Evolutionary conservation across 1,140 invertebrate species (phyloP).

Genomic region (Thalassaphorura encarpata): DNA sequence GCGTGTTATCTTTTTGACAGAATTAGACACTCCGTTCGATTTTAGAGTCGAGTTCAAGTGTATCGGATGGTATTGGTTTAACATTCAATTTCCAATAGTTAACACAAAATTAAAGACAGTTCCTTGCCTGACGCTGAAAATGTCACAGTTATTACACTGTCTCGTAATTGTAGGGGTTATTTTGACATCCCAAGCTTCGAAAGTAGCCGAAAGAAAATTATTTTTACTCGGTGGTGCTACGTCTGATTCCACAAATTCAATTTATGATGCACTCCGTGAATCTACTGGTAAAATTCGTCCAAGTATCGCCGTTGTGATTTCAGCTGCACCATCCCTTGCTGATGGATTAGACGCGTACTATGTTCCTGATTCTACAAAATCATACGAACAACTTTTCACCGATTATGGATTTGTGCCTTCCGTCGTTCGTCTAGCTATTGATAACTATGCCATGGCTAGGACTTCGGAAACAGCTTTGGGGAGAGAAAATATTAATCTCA

Average conservation of each 20-base stretch:
- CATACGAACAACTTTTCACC: conserved; percentile 13
- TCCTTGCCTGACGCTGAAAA: too few species aligned
- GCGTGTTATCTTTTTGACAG: too few species aligned
- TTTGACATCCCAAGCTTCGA: too few species aligned
- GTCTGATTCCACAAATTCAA: neutral
- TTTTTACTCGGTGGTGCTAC: conserved; percentile 19
- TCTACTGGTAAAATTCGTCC: conserved; percentile 13
- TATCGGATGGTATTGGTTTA: too few species aligned
- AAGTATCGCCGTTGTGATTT: conserved; percentile 11
- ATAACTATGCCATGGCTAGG: conserved; percentile 9
- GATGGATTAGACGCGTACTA: conserved; percentile 15
- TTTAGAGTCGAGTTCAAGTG: too few species aligned
- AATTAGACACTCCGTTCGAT: too few species aligned
- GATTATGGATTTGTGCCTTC: conserved; percentile 15
- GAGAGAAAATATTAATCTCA: conserved; percentile 5
- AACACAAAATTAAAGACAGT: too few species aligned
- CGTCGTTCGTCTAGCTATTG: conserved; percentile 5
- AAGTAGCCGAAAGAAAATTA: conserved; percentile 5
- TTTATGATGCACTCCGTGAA: conserved; percentile 16
- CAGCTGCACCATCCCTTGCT: conserved; percentile 7
- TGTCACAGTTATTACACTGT: too few species aligned
- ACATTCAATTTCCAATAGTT: too few species aligned
- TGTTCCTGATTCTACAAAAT: neutral
- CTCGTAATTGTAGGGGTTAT: too few species aligned
- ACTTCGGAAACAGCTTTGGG: conserved; percentile 3